Evolutionary conservation across 2,888 invertebrate genomes (phyloP), one percentile per base, ranked within the genome.

Genomic region (Eugnorisma glareosa): DNA sequence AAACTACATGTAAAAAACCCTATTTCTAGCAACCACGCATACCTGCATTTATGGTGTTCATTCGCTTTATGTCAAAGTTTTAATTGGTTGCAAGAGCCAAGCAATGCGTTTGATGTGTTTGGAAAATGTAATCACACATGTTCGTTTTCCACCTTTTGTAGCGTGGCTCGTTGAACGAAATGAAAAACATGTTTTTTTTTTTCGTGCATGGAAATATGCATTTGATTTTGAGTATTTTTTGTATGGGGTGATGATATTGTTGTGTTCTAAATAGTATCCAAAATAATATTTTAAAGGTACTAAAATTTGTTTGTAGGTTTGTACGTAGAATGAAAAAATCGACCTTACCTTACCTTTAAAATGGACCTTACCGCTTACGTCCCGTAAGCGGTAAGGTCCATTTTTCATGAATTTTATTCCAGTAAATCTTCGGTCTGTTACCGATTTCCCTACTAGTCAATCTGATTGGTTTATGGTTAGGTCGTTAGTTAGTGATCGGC

Each of bases 101-200:
- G 78, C 85, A 51, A 86, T 89, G 87, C 82, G 87, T 90, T 90
- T 88, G 91, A 90, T 89, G 84, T 89, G 86, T 87, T 86, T 84
- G 82, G 86, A 88, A 89, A 90, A 73, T 78, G 71, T 90, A 89
- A 88, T 89, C 86, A 89, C 82, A 83, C 85, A 68, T 72, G 75
- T 76, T 64, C 67, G 72, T 51, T 51, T 40, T 84, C 2, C 18
- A 67, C 31, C 28, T 75, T 83, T 84, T 76, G 76, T 59, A 18
- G 45, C 69, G 59, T 61, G 40, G 3, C 28, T 45, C 51, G 68
- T 37, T 68, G 67, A 71, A 73, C 54, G 45, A 45, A 54, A 74
- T 43, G 35, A 48, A 64, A 81, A n/a, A 48, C 7, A 0, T 10
- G 21, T 28, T 18, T n/a, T 48, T 40, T 31, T 76, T 51, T 82